Evolutionary conservation across 2,113 vertebrate species (phyloP).

Genomic region (Salvelinus fontinalis): DNA sequence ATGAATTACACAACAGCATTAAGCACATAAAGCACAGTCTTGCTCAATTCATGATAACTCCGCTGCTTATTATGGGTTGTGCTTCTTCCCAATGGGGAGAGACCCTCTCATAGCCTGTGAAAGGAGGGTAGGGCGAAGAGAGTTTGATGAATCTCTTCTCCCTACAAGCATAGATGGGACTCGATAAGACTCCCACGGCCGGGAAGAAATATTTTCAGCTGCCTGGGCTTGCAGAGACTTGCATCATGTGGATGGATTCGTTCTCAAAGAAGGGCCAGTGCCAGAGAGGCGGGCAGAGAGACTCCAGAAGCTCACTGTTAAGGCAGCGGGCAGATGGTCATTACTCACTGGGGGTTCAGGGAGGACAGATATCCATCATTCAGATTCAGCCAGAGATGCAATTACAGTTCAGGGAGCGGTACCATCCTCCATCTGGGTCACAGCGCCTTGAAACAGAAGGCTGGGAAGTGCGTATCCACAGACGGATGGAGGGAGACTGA

Average conservation of each 20-base stretch:
- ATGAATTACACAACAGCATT: background rate
- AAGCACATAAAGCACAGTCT: background rate
- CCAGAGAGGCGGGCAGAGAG: background rate
- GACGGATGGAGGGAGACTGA: no score
- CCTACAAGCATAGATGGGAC: background rate
- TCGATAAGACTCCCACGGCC: background rate
- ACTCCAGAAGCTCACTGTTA: constrained; percentile 14
- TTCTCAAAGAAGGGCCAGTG: background rate
- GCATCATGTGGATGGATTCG: background rate
- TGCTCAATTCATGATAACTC: background rate
- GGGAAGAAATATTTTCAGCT: background rate
- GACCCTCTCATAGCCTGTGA: background rate
- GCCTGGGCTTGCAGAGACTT: background rate
- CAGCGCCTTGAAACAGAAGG: background rate
- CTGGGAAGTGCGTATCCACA: no score
- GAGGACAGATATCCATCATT: constrained; percentile 18
- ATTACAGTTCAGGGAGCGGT: constrained; percentile 3
- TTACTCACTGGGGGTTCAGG: background rate
- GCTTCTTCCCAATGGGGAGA: background rate
- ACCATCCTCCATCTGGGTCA: background rate
- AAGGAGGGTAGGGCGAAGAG: background rate
- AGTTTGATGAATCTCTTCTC: background rate
- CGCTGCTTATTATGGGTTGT: background rate
- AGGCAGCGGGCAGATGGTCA: background rate
- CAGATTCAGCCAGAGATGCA: constrained; percentile 3